Evolutionary conservation across 2,113 vertebrate genomes (phyloP), one percentile per base, ranked within the genome.

Genomic region (Rhinolophus ferrumequinum): DNA sequence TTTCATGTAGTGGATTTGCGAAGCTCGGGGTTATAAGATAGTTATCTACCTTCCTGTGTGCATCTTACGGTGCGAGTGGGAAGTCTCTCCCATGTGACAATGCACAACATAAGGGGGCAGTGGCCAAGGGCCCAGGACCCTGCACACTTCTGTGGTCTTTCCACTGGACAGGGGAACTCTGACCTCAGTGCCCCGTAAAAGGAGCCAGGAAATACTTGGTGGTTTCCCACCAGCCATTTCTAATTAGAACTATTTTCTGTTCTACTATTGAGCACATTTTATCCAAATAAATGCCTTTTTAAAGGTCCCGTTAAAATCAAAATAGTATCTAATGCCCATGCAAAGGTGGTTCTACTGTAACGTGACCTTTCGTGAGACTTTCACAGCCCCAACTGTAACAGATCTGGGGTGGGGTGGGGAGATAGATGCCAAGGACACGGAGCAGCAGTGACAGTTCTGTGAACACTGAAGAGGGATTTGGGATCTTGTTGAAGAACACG

Each of bases 341-440:
- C 0, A 1, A 75, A 26, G 18, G 21, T 0, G 19, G 58, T 33
- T 54, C 58, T 18, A 28, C 35, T 10, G 2, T 5, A 13, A 54
- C 22, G n/a, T 11, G 30, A 13, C 41, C 9, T 75, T 28, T 0
- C 2, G 2, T 2, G 26, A 33, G 35, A 15, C 54, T 28, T 35
- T 24, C 67, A 22, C 0, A 21, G 67, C 19, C 24, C 3, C 16
- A 15, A 8, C 9, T 7, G 41, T 58, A 41, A 24, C 41, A 91
- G 41, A 11, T 8, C 21, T 0, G n/a, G 33, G 3, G 5, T 0
- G n/a, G 33, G 3, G 5, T 1, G 7, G 6, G 24, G 18, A 15
- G 3, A 38, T 22, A n/a, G 56, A 16, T 10, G 47, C 16, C 1
- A 8, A 70, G 35, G 21, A 21, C 8, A 64, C 0, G 1, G 38